phyloP scores from a whole-genome alignment of 2,888 invertebrate genomes.

The Steinernema scapterisci region DNA sequence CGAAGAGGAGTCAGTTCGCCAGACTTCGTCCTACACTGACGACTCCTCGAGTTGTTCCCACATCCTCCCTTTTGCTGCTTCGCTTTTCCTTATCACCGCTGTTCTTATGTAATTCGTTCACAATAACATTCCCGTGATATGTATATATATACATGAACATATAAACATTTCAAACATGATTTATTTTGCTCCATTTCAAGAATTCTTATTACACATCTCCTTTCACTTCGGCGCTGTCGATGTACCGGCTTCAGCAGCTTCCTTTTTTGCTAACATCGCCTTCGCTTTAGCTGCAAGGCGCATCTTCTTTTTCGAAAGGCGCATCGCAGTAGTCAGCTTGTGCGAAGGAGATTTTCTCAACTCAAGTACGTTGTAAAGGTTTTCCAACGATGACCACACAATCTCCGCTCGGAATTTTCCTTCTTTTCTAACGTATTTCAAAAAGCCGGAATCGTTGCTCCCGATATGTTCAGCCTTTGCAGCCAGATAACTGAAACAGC shows the following conservation, averaged over 20 bases:
- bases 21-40: neutral
- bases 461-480: conserved; percentile 90
- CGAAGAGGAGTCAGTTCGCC: neutral
- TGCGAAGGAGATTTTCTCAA: neutral
- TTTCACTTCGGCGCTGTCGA: neutral
- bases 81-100: neutral
- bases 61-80: neutral
- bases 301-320: neutral
- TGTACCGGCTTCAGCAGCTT: neutral
- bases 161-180: neutral
- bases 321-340: conserved; percentile 3
- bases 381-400: conserved; percentile 35
- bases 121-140: neutral
- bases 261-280: neutral
- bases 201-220: neutral
- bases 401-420: conserved; percentile 40
- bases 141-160: conserved; percentile 2
- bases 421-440: conserved; percentile 71
- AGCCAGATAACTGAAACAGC: conserved; percentile 76
- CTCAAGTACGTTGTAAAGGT: neutral
- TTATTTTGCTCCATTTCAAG: neutral
- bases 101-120: neutral
- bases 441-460: conserved; percentile 74
- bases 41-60: neutral
- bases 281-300: neutral